Base-by-base conservation (phyloP, 2,113 vertebrate genomes). In the Struthio camelus region DNA sequence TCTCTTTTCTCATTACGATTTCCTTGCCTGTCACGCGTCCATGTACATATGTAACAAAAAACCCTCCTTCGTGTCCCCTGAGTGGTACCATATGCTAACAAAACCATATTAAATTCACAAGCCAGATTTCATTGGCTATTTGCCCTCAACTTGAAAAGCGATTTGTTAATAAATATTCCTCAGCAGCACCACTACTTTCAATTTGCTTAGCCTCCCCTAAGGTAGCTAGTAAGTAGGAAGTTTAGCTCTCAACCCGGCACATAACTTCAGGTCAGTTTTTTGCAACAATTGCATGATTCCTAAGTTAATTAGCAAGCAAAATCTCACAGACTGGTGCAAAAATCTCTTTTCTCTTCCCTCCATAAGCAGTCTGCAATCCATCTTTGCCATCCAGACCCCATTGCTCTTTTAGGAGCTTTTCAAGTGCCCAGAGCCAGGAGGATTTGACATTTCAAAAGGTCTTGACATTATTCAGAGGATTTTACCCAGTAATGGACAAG, bases 401-500 rank as follows among this genome's bases (percentile, higher is more conserved):
- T 82, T 88, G 90, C 82, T 93, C 71, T 93, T 94, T 85, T 69
- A 32, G 85, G 87, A 95, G 48, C 16, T 96, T 87, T 93, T 36
- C 53, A 78, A 96, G 34, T 34, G 66, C 66, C 54, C 80, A 77
- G 73, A 97, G 70, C 46, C 59, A 87, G 83, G 81, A 89, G 85
- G 93, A 91, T 61, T 58, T 98, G 97, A 97, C 96, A 97, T 98
- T 98, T 97, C 85, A 84, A 93, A 95, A 97, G 96, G 97, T 96
- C 96, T 80, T 97, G 97, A 95, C 96, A 96, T 91, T 4, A 1
- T 91, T 94, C 87, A 89, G 86, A 67, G 46, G 44, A 81, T 93
- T 59, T 48, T 70, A 84, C 56, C 70, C 58, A 34, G 88, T 94
- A 93, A 27, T 0, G 22, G 91, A 87, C 78, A 72, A 92, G 70